Evolutionary conservation across 2,113 vertebrate genomes (phyloP).

Genomic region (Petromus typicus): DNA sequence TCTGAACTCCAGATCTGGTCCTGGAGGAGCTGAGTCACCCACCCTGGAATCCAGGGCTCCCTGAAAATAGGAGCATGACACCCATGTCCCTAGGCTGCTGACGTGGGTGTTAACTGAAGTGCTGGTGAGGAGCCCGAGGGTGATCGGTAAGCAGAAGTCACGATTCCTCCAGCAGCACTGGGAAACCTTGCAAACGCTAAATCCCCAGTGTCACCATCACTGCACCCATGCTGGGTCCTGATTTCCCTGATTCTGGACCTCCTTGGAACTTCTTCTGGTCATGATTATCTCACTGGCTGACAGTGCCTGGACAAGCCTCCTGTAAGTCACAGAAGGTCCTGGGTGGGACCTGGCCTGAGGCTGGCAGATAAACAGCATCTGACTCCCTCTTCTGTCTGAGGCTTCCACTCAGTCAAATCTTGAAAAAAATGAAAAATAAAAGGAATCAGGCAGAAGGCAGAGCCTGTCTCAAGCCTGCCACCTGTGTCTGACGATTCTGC

Average conservation of each 20-base stretch:
- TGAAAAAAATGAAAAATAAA: neutral
- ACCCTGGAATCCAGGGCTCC: neutral
- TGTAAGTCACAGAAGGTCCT: fast-evolving
- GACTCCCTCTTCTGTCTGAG: neutral
- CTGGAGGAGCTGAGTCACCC: neutral
- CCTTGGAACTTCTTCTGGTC: neutral
- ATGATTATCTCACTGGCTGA: neutral
- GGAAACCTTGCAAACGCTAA: neutral
- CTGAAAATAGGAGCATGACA: neutral
- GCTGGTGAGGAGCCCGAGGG: too few species aligned
- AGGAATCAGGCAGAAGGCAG: neutral
- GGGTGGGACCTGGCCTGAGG: neutral
- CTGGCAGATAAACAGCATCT: neutral
- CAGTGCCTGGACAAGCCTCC: neutral
- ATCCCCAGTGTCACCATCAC: fast-evolving
- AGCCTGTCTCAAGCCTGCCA: neutral
- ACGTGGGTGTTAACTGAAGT: neutral
- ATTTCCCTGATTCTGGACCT: neutral
- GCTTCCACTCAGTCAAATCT: neutral
- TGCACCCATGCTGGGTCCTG: neutral
- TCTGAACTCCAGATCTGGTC: constrained; percentile 11
- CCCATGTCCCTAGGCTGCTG: neutral
- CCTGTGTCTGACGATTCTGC: fast-evolving
- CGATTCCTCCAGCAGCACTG: neutral
- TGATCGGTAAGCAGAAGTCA: neutral